These are phyloP conservation scores for Talpa occidentalis DNA, from an alignment of 2,113 vertebrate genomes.

Conservation along the genomic window DNA sequence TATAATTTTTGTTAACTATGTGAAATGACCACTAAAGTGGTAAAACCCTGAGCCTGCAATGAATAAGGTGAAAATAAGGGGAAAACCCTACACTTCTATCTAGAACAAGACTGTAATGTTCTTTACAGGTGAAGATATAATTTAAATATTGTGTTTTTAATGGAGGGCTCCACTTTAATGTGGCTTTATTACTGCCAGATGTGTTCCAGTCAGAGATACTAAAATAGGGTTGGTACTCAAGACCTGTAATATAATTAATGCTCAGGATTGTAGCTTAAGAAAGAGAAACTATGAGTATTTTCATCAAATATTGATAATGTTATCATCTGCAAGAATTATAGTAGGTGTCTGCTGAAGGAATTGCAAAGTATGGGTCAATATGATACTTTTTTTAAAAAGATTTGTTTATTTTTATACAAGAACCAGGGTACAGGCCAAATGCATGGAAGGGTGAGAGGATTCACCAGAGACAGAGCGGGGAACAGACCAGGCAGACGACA, in stretches of 20 bases:
- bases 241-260: background rate
- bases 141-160: background rate
- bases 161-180: background rate
- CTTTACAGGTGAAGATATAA: background rate
- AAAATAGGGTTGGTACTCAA: background rate
- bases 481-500: no score
- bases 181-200: background rate
- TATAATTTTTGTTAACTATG: background rate
- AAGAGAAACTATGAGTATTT: background rate
- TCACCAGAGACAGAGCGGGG: no score
- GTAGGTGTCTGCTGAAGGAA: background rate
- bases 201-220: background rate
- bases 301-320: background rate
- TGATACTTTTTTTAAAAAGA: no score
- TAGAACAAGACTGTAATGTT: background rate
- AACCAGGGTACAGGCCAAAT: no score
- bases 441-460: no score
- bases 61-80: background rate
- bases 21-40: background rate
- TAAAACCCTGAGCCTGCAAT: background rate
- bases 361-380: background rate
- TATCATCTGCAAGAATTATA: background rate
- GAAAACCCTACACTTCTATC: background rate
- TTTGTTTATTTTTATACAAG: no score
- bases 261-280: background rate